Evolutionary conservation across 2,888 invertebrate genomes (phyloP).

Genomic region (Drosophila lutescens): DNA sequence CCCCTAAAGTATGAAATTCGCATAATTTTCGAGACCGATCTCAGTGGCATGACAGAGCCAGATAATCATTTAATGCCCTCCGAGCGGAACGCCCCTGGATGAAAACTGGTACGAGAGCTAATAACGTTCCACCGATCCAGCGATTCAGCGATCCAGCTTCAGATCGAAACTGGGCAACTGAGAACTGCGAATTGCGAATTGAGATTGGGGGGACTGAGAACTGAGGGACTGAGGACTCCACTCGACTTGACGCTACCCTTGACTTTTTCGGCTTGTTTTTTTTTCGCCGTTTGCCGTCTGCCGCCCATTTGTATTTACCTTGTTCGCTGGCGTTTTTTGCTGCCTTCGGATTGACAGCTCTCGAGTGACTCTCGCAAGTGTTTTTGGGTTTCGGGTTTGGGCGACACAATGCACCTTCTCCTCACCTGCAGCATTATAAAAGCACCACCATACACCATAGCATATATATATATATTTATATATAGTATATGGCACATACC

Average conservation of each 20-base stretch:
- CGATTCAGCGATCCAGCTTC: conserved; percentile 5
- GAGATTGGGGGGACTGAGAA: not conserved
- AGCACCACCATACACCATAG: not conserved
- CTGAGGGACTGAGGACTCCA: not conserved
- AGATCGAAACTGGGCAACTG: not conserved
- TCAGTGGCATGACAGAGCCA: conserved; percentile 54
- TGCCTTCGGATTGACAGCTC: conserved; percentile 63
- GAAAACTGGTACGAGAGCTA: conserved; percentile 47
- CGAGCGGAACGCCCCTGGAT: conserved; percentile 44
- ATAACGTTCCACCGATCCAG: conserved; percentile 41
- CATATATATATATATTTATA: not conserved
- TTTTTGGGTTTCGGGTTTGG: conserved; percentile 47
- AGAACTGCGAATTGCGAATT: not conserved
- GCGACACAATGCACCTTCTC: conserved; percentile 65
- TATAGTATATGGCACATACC: not conserved
- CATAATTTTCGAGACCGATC: conserved; percentile 51
- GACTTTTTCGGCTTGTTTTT: conserved; percentile 8
- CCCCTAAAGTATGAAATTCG: conserved; percentile 47
- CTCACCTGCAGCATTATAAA: conserved; percentile 14
- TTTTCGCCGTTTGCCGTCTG: not conserved
- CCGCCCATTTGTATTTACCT: conserved; percentile 54
- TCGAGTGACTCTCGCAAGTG: conserved; percentile 66
- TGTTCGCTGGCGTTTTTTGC: conserved; percentile 26
- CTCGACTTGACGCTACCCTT: conserved; percentile 16
- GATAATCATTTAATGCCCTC: conserved; percentile 55